Percentiles rank a stretch among this genome's conserved stretches.
These are phyloP conservation scores for Pomacea canaliculata DNA, from an alignment of 2,888 invertebrate species.

Conservation along the genomic window DNA sequence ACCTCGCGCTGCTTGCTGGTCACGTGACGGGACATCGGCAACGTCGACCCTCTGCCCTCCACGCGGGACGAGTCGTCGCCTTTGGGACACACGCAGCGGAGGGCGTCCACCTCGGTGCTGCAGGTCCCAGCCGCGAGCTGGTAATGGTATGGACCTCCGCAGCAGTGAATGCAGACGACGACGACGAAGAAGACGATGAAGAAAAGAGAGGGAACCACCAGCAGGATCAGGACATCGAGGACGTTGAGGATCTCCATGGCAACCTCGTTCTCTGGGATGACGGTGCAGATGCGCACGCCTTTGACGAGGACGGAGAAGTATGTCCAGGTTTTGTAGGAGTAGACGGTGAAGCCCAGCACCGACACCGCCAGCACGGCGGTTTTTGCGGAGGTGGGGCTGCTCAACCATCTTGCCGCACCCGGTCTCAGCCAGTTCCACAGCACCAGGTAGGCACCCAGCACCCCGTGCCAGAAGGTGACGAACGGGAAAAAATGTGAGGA, in stretches of 20 bases:
- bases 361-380: constrained; percentile 38
- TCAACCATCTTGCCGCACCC: constrained; percentile 34
- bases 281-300: constrained; percentile 41
- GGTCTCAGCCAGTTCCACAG: constrained; percentile 38
- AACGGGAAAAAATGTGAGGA: constrained; percentile 54
- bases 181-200: constrained; percentile 43
- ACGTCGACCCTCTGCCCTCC: background rate
- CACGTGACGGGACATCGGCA: background rate
- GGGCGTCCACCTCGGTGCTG: background rate
- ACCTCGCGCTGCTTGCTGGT: constrained; percentile 39
- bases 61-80: background rate
- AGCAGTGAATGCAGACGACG: constrained; percentile 17
- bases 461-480: constrained; percentile 46
- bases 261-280: constrained; percentile 46
- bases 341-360: constrained; percentile 47
- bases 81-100: background rate
- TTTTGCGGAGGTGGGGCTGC: constrained; percentile 42
- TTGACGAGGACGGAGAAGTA: constrained; percentile 38
- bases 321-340: constrained; percentile 57
- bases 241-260: constrained; percentile 47
- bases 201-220: constrained; percentile 43
- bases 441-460: constrained; percentile 40
- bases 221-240: constrained; percentile 46
- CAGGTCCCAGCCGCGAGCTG: background rate
- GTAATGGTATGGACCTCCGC: background rate